Conservation (phyloP, 2,113 vertebrate genomes). For the Myxocyprinus asiaticus region DNA sequence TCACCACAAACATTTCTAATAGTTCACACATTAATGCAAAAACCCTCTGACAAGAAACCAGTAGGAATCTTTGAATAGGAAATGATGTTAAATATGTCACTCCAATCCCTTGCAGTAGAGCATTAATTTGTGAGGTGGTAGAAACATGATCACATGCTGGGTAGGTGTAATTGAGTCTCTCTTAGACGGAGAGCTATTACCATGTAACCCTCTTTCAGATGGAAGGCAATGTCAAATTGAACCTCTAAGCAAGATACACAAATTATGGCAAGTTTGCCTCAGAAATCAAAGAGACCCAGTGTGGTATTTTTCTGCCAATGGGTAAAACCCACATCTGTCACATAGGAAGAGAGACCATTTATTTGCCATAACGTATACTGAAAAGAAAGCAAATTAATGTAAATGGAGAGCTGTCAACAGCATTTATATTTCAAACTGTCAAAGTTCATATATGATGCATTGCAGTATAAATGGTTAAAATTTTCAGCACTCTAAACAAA, state of each 20-base stretch:
- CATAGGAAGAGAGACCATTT: slow-evolving; percentile 22
- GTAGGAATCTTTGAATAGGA: slow-evolving; percentile 6
- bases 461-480: too few relatives aligned
- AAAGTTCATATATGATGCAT: too few relatives aligned
- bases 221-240: slow-evolving; percentile 39
- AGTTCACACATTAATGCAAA: background rate
- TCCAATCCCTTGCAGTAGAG: slow-evolving; percentile 20
- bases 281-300: slow-evolving; percentile 27
- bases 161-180: slow-evolving; percentile 36
- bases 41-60: background rate
- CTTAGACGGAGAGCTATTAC: slow-evolving; percentile 28
- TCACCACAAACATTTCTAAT: background rate
- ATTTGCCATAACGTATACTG: slow-evolving; percentile 22
- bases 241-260: slow-evolving; percentile 32
- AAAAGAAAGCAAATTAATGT: slow-evolving; percentile 26
- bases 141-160: slow-evolving; percentile 42
- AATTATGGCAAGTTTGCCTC: slow-evolving; percentile 15
- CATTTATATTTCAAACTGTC: background rate
- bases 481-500: background rate
- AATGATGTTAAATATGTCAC: slow-evolving; percentile 33
- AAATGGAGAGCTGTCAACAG: background rate
- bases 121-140: slow-evolving; percentile 29
- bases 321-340: slow-evolving; percentile 26
- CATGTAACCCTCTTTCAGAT: slow-evolving; percentile 30
- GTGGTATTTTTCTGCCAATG: background rate